Percentiles rank a stretch among this genome's conserved stretches.
Conservation (phyloP, 1,140 invertebrate species). For the Drosophila orosa region DNA sequence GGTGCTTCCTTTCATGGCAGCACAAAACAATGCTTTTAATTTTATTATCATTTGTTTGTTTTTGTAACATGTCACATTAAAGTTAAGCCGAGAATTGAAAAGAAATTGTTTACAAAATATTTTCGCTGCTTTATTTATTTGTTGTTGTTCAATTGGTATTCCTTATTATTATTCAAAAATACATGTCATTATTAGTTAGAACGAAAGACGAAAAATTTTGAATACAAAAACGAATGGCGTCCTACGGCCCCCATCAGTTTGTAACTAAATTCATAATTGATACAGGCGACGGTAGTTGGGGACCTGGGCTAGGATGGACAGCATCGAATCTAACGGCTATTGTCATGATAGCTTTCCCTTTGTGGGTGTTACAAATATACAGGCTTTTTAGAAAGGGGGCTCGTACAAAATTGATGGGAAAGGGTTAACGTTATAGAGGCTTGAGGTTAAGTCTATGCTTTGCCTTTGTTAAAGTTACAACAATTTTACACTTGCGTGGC, state of each 20-base stretch:
- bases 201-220: conserved; percentile 52
- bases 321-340: conserved; percentile 48
- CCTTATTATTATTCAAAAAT: conserved; percentile 72
- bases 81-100: conserved; percentile 27
- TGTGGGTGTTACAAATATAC: conserved; percentile 39
- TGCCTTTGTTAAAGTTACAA: conserved; percentile 71
- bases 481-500: conserved; percentile 59
- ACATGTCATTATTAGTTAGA: conserved; percentile 70
- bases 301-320: conserved; percentile 17
- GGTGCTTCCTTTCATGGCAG: neutral
- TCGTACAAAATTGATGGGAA: conserved; percentile 55
- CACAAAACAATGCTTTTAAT: conserved; percentile 15
- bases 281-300: conserved; percentile 5
- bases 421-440: conserved; percentile 50
- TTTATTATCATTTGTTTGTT: neutral
- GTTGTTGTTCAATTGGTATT: conserved; percentile 13
- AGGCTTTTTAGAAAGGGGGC: conserved; percentile 42
- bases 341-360: conserved; percentile 61
- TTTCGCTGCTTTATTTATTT: conserved; percentile 52
- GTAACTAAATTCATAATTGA: conserved; percentile 21
- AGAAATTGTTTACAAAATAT: conserved; percentile 48
- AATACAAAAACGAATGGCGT: conserved; percentile 49
- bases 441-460: conserved; percentile 75
- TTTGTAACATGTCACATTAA: conserved; percentile 12
- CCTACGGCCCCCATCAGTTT: conserved; percentile 9